Base-by-base conservation (phyloP, 2,113 vertebrate species). In the Rhinolophus sinicus region DNA sequence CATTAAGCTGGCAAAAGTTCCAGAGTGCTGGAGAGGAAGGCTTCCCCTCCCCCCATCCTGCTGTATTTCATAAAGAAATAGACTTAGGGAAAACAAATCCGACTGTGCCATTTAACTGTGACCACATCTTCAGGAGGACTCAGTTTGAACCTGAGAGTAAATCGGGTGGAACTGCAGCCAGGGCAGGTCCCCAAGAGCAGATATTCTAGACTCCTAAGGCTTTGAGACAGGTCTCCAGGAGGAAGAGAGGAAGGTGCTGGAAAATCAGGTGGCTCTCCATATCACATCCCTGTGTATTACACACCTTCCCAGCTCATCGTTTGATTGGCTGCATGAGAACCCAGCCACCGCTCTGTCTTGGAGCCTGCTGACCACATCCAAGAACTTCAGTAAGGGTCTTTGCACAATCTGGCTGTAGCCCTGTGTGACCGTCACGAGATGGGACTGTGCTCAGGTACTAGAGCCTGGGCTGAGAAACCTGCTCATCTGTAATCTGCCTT, bases 1-100 rank as follows among this genome's bases (percentile, higher is more conserved):
- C 92, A 91, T 96, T 92, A 89, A 88, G 62, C 67, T 89, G 86
- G 67, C 77, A 69, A 40, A 94, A 72, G 35, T 56, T n/a, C 22
- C 19, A 26, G 87, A 88, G 89, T 3, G 5, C 38, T 52, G n/a
- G 76, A 26, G 38, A 90, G 22, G 12, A 77, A 84, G 56, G 28
- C 26, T 8, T 24, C 1, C 50, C 5, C 6, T 54, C n/a, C 8
- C 19, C 4, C 30, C 5, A 6, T 28, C 64, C 22, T 24, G 44
- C 67, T 88, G 82, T 21, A 50, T 60, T 76, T 76, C 26, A 26
- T 10, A 21, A 47, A 84, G 52, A 83, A 80, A 58, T 1, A 50
- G 72, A 67, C 0, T 35, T 47, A 56, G 5, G 60, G 93, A 40
- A 75, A 70, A 54, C 24, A 56, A 73, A 26, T 30, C 52, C 26